Evolutionary conservation across 2,113 vertebrate species (phyloP).

Genomic region (Campylomormyrus numenius): DNA sequence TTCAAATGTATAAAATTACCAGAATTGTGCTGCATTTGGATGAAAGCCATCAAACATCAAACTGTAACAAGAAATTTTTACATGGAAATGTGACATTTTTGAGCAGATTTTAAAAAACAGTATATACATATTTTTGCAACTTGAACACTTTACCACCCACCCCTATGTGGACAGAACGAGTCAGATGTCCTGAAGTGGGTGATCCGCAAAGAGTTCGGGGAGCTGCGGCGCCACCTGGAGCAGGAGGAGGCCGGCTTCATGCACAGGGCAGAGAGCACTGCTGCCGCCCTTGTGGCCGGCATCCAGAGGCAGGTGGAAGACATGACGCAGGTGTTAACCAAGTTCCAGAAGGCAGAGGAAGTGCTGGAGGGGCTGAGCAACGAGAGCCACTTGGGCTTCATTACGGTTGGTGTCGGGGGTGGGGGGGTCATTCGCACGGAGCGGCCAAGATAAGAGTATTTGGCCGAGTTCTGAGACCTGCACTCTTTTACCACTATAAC

Average conservation of each 20-base stretch:
- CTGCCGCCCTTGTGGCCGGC: slow-evolving; percentile 56
- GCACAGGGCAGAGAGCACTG: slow-evolving; percentile 56
- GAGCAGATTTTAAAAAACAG: background rate
- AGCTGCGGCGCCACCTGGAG: slow-evolving; percentile 65
- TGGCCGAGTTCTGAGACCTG: background rate
- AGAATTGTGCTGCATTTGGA: background rate
- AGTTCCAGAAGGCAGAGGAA: slow-evolving; percentile 54
- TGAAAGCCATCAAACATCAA: background rate
- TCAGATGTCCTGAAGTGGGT: slow-evolving; percentile 74
- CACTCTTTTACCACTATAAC: background rate
- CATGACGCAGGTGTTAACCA: slow-evolving; percentile 46
- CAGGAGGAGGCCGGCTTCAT: slow-evolving; percentile 71
- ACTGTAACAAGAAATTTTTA: background rate
- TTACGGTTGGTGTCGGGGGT: slow-evolving; percentile 31
- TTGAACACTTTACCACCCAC: background rate
- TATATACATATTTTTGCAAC: background rate
- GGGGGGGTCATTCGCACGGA: background rate
- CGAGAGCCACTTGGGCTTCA: slow-evolving; percentile 62
- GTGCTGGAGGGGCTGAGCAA: slow-evolving; percentile 59
- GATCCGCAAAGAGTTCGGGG: slow-evolving; percentile 72
- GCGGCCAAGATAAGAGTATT: background rate
- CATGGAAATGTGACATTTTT: background rate
- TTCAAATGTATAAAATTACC: background rate
- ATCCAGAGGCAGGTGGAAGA: slow-evolving; percentile 69
- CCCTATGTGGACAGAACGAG: slow-evolving; percentile 56